Base-by-base conservation (phyloP, 2,797 vertebrate genomes). In the Loris lydekkerianus region DNA sequence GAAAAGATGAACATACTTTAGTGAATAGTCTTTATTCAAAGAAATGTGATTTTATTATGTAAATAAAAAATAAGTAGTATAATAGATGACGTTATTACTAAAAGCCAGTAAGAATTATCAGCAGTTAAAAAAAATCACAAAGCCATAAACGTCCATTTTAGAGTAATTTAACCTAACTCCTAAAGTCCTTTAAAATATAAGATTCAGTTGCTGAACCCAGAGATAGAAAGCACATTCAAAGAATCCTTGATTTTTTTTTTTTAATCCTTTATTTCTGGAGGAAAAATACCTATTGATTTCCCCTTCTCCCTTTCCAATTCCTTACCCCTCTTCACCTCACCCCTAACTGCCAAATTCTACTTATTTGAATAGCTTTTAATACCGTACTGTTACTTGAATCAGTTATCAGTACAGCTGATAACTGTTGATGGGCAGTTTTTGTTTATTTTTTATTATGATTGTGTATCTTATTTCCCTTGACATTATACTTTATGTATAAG, bases 121-220 rank as follows among this genome's bases (percentile, higher is more conserved):
- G 23, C 43, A 21, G 56, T 89, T 86, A 40, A 84, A 93, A 84
- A 53, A 91, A 93, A 53, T 65, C 25, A 60, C 43, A 87, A 86
- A 86, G 11, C 29, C 46, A 69, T 53, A 56, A 78, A 72, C 21
- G 63, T 31, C 2, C 31, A 67, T 43, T 58, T 56, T 58, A 25
- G 5, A 37, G 23, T 94, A 60, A 73, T 82, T 84, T 65, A 73
- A 37, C 34, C 7, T 81, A 65, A 88, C 37, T 27, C 43, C 21
- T 18, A 18, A 77, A 77, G 27, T 40, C 43, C 27, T 85, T 88
- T 77, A 76, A 91, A 56, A 27, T 10, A 14, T 13, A 53, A 84
- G 67, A 56, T 81, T 63, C 69, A 49, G 14, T 37, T 73, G 27
- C 17, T 89, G 67, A 67, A 61, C 18, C 17, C 49, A 72, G 63